Evolutionary conservation across 1,140 invertebrate genomes (phyloP).

Genomic region (Drosophila lowei): DNA sequence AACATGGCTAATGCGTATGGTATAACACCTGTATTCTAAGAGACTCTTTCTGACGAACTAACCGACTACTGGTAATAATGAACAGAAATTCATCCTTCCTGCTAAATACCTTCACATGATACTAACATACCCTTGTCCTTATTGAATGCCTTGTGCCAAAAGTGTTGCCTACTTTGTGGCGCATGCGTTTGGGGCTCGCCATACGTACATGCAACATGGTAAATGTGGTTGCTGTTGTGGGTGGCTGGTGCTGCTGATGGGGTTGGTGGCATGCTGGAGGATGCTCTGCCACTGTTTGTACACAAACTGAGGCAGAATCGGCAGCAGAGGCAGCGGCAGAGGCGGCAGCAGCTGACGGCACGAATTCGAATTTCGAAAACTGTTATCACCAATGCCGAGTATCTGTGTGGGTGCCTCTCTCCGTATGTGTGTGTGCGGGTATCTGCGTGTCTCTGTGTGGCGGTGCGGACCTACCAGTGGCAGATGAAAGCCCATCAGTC

Average conservation of each 20-base stretch:
- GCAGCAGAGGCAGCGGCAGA: slow-evolving; percentile 23
- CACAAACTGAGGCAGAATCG: slow-evolving; percentile 28
- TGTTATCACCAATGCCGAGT: slow-evolving; percentile 65
- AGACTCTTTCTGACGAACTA: no score
- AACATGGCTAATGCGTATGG: no score
- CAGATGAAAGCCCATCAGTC: slow-evolving; percentile 73
- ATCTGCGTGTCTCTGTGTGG: slow-evolving; percentile 25
- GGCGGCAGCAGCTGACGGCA: slow-evolving; percentile 58
- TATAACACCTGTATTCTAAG: no score
- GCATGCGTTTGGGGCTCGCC: slow-evolving; percentile 56
- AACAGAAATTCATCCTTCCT: no score
- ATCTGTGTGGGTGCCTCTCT: slow-evolving; percentile 14
- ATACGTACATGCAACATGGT: slow-evolving; percentile 67
- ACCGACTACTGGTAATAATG: no score
- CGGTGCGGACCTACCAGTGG: slow-evolving; percentile 39
- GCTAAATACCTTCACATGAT: not conserved
- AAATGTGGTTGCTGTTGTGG: slow-evolving; percentile 24
- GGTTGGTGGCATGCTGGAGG: slow-evolving; percentile 19
- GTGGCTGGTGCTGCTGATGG: slow-evolving; percentile 1
- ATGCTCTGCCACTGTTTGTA: slow-evolving; percentile 57
- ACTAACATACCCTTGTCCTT: not conserved
- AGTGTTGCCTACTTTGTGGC: slow-evolving; percentile 70
- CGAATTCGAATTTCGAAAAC: slow-evolving; percentile 77
- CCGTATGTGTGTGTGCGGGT: slow-evolving; percentile 10
- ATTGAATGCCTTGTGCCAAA: slow-evolving; percentile 17